Base-by-base conservation (phyloP, 2,113 vertebrate genomes). In the Podarcis raffonei region DNA sequence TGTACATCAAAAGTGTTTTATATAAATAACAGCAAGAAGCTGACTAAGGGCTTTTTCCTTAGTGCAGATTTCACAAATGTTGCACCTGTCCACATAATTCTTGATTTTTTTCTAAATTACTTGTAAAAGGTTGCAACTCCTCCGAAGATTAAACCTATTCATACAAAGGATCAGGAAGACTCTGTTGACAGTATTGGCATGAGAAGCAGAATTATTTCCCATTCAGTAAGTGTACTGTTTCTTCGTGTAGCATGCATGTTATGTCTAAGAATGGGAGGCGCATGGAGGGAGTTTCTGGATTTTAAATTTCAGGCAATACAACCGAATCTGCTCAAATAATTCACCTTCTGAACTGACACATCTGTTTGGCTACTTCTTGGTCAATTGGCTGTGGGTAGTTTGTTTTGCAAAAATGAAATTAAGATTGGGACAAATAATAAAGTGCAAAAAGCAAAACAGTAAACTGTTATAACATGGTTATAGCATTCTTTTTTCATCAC, bases 81-180 rank as follows among this genome's bases (percentile, higher is more conserved):
- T 77, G 37, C 35, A 35, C 13, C 42, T 78, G 3, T 77, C 9
- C 62, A 84, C 87, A 78, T 87, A 92, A 30, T 76, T 85, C 27
- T 39, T 90, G 69, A 86, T 75, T 80, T 89, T 74, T 72, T 9
- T 65, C 25, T 76, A 11, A 89, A 86, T 92, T 88, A 9, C 62
- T 90, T 91, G 88, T 91, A 76, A 80, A 93, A 94, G 93, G 84
- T 92, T 78, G 74, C 82, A 89, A 93, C 3, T 89, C 77, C 90
- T 87, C 79, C 35, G 93, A 62, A 88, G 18, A 59, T 88, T 80
- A 92, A 83, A 93, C 0, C 4, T 89, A 77, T 15, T 66, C 20
- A 80, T 39, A 1, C 39, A 83, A 3, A 32, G 7, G 57, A 81
- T 0, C 0, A 27, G 68, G 66, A 85, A n/a, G 12, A 27, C 16